phyloP scores from a whole-genome alignment of 2,888 invertebrate genomes.

The Ophion ventricosus region DNA sequence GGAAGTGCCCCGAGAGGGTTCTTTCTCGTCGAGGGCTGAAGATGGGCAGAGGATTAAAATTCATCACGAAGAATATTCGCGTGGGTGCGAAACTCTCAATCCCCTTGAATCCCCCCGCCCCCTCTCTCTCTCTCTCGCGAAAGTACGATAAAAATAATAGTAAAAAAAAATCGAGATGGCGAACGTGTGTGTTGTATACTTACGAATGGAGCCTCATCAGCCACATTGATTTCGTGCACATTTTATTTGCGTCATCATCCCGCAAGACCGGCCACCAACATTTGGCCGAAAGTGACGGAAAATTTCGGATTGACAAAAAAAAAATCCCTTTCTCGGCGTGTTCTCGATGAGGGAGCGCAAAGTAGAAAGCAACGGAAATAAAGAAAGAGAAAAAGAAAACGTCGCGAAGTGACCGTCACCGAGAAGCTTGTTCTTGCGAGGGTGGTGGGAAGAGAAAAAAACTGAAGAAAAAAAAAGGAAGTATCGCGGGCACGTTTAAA shows the following conservation, averaged over 20 bases:
- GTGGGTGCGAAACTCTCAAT: not conserved
- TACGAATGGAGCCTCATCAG: slow-evolving; percentile 81
- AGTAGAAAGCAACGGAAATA: not conserved
- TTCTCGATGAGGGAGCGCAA: not conserved
- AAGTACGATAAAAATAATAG: not conserved
- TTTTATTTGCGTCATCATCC: slow-evolving; percentile 79
- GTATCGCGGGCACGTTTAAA: no score
- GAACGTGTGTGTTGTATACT: slow-evolving; percentile 69
- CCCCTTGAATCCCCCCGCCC: not conserved
- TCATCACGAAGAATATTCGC: not conserved
- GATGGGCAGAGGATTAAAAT: not conserved
- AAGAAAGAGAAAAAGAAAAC: no score
- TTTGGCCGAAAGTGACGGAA: slow-evolving; percentile 44
- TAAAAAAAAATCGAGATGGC: not conserved
- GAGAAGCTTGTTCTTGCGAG: no score
- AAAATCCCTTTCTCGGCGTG: slow-evolving; percentile 21
- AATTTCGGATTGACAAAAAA: not conserved
- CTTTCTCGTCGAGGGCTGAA: not conserved
- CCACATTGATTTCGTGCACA: slow-evolving; percentile 79
- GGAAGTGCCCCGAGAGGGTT: not conserved
- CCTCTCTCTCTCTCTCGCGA: not conserved
- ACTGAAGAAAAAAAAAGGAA: no score
- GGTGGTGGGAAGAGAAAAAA: no score
- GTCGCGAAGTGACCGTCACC: no score
- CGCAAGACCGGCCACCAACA: slow-evolving; percentile 66